phyloP scores from a whole-genome alignment of 2,113 vertebrate species.

The Heterotilapia buettikoferi region DNA sequence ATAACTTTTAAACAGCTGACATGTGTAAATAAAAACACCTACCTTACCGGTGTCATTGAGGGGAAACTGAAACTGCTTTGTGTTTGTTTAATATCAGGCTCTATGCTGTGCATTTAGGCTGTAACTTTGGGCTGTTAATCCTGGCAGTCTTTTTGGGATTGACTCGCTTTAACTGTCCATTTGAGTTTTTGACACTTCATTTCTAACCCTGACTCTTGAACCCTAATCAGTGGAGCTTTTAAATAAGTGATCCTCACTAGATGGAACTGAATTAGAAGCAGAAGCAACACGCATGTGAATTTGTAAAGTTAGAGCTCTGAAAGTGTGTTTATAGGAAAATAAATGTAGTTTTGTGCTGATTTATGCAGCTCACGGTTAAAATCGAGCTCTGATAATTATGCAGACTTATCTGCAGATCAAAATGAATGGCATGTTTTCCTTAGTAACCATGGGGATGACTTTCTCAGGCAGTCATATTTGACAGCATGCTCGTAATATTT shows the following conservation, averaged over 20 bases:
- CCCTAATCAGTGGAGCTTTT: background rate
- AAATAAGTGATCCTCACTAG: background rate
- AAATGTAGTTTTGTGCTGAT: background rate
- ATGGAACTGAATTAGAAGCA: background rate
- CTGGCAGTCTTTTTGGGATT: background rate
- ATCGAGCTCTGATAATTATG: background rate
- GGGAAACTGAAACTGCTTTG: background rate
- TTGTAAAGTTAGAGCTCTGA: background rate
- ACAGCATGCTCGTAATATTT: background rate
- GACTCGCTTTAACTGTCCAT: background rate
- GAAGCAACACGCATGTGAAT: background rate
- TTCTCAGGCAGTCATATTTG: background rate
- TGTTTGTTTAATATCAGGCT: background rate
- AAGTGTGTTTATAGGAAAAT: background rate
- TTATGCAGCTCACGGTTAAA: background rate
- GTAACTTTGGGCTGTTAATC: background rate
- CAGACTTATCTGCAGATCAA: background rate
- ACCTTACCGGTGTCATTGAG: background rate
- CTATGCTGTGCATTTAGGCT: background rate
- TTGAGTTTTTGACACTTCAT: background rate
- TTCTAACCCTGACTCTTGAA: background rate
- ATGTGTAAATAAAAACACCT: background rate
- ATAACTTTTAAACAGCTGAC: background rate
- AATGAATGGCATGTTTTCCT: background rate
- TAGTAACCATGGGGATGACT: background rate